These are phyloP conservation scores for Lamproptera curius DNA, from an alignment of 2,888 invertebrate species.

Conservation along the genomic window DNA sequence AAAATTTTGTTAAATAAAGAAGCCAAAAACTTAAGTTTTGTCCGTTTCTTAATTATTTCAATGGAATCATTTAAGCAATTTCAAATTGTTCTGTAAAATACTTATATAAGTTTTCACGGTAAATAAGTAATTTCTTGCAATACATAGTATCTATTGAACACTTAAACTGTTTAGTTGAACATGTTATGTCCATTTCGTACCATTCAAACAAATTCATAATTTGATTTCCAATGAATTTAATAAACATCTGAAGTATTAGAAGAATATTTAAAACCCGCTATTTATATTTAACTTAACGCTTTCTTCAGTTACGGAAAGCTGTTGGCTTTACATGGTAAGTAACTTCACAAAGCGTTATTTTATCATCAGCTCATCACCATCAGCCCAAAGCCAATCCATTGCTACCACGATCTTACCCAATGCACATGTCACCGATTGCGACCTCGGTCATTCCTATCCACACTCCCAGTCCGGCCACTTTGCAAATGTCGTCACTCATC, in stretches of 20 bases:
- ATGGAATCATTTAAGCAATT: not conserved
- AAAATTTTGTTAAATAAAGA: not conserved
- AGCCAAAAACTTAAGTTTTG: not conserved
- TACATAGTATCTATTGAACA: no score
- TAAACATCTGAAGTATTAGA: constrained; percentile 26
- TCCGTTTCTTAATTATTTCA: not conserved
- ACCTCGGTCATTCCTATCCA: no score
- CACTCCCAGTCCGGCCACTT: no score
- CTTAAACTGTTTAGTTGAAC: constrained; percentile 39
- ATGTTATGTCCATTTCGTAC: constrained; percentile 32
- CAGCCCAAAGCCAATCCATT: no score
- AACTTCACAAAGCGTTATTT: not conserved
- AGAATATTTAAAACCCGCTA: constrained; percentile 26
- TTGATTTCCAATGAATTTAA: constrained; percentile 27
- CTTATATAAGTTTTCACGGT: not conserved
- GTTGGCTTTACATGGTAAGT: constrained; percentile 30
- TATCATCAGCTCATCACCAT: not conserved
- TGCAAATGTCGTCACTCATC: no score
- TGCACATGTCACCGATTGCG: not conserved
- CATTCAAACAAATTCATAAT: constrained; percentile 31
- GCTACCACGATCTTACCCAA: not conserved
- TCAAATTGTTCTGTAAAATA: not conserved
- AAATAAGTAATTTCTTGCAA: no score
- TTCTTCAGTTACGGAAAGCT: constrained; percentile 21
- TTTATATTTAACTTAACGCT: constrained; percentile 17